Percentiles rank a stretch among this genome's conserved stretches.
phyloP scores from a whole-genome alignment of 2,113 vertebrate species.

The Glareola pratincola region DNA sequence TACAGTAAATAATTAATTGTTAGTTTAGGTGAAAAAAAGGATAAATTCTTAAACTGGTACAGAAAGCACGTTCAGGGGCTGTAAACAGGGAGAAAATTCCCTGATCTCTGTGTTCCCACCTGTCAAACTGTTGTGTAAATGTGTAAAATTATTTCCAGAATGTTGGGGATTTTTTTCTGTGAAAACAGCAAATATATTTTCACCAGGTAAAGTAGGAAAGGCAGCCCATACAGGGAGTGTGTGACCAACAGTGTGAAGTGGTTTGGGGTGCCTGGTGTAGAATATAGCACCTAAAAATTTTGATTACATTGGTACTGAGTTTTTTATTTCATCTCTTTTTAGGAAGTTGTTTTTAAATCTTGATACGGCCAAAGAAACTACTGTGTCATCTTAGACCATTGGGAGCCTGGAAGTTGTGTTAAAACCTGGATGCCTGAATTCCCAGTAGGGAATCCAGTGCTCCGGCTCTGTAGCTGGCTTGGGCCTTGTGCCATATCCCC shows the following conservation, averaged over 20 bases:
- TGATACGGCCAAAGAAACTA: background rate
- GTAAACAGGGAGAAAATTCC: background rate
- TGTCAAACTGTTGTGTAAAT: background rate
- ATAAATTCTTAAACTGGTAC: background rate
- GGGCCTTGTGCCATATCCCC: background rate
- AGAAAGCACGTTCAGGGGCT: background rate
- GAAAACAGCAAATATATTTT: background rate
- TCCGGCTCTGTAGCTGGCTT: background rate
- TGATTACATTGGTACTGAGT: rapidly evolving
- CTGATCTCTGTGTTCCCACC: background rate
- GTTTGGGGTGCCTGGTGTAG: background rate
- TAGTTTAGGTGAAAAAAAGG: rapidly evolving
- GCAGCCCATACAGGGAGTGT: background rate
- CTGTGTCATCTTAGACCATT: background rate
- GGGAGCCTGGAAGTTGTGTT: background rate
- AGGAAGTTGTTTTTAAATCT: background rate
- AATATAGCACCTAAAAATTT: background rate
- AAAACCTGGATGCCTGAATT: background rate
- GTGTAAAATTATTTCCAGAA: background rate
- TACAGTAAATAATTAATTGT: constrained; percentile 51
- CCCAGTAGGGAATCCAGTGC: background rate
- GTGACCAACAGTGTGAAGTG: background rate
- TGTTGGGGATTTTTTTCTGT: background rate
- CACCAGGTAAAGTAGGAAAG: background rate
- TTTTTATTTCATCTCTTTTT: background rate